These are phyloP conservation scores for Laticauda colubrina DNA, from an alignment of 2,113 vertebrate species.

Conservation along the genomic window DNA sequence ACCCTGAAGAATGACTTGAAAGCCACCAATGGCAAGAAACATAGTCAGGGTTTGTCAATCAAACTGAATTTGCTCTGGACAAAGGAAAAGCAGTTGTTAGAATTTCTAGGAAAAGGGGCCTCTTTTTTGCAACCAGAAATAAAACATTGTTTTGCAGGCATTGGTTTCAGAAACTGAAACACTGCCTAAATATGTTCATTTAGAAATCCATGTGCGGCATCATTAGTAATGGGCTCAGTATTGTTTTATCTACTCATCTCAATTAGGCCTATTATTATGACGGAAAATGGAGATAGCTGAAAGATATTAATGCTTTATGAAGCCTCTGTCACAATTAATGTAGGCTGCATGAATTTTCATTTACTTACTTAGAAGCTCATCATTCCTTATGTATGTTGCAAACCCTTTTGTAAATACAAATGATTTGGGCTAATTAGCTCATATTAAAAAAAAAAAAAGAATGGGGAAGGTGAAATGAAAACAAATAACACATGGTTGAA, in stretches of 20 bases:
- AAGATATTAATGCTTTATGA: slow-evolving; percentile 72
- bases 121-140: fast-evolving
- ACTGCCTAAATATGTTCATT: slow-evolving; percentile 49
- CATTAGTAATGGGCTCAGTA: slow-evolving; percentile 60
- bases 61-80: fast-evolving
- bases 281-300: slow-evolving; percentile 70
- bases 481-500: slow-evolving; percentile 78
- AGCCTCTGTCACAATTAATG: slow-evolving; percentile 71
- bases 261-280: slow-evolving; percentile 68
- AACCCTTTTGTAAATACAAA: slow-evolving; percentile 76
- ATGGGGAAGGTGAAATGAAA: slow-evolving; percentile 70
- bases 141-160: slow-evolving; percentile 52
- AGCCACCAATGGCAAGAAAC: neutral
- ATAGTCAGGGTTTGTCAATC: neutral
- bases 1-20: neutral
- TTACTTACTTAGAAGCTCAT: slow-evolving; percentile 70
- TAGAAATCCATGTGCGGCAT: slow-evolving; percentile 64
- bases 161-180: slow-evolving; percentile 47
- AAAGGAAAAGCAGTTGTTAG: neutral
- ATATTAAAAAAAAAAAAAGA: slow-evolving; percentile 53
- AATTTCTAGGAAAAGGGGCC: slow-evolving; percentile 22
- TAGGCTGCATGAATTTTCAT: slow-evolving; percentile 60
- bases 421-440: slow-evolving; percentile 80
- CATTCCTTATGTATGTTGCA: slow-evolving; percentile 73
- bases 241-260: slow-evolving; percentile 69